These are phyloP conservation scores for Leptogaster cylindrica DNA, from an alignment of 2,888 invertebrate genomes.

Conservation along the genomic window DNA sequence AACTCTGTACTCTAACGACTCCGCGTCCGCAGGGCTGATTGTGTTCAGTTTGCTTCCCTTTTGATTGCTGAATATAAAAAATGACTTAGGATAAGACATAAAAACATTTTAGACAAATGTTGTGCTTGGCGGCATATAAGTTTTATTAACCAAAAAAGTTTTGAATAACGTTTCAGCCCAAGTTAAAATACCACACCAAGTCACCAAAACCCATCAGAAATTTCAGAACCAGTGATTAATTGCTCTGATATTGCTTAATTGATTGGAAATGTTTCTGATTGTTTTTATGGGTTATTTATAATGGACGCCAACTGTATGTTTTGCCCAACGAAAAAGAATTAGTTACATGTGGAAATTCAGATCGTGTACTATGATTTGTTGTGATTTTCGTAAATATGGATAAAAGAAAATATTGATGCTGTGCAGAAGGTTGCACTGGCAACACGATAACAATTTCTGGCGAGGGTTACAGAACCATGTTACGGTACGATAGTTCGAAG, in stretches of 20 bases:
- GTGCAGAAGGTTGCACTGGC: too few species aligned
- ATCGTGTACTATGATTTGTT: too few species aligned
- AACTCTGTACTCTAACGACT: constrained; percentile 22
- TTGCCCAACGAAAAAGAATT: background rate
- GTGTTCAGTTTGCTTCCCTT: constrained; percentile 20
- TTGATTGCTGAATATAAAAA: constrained; percentile 33
- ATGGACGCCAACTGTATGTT: background rate
- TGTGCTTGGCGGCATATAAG: constrained; percentile 17
- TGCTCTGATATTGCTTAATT: constrained; percentile 36
- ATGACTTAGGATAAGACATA: constrained; percentile 11
- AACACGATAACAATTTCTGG: too few species aligned
- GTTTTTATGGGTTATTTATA: constrained; percentile 27
- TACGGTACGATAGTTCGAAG: too few species aligned
- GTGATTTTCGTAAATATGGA: too few species aligned
- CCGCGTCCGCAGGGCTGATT: background rate
- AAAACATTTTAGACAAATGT: constrained; percentile 19
- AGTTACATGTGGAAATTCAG: background rate
- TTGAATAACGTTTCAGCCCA: constrained; percentile 13
- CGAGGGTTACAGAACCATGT: too few species aligned
- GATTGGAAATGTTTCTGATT: constrained; percentile 26
- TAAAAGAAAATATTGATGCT: too few species aligned
- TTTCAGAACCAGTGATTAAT: constrained; percentile 30
- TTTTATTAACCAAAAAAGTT: constrained; percentile 31
- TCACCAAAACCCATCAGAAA: constrained; percentile 20
- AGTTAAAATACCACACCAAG: constrained; percentile 10